Conservation (phyloP, 2,797 vertebrate species). For the Sarcoramphus papa region DNA sequence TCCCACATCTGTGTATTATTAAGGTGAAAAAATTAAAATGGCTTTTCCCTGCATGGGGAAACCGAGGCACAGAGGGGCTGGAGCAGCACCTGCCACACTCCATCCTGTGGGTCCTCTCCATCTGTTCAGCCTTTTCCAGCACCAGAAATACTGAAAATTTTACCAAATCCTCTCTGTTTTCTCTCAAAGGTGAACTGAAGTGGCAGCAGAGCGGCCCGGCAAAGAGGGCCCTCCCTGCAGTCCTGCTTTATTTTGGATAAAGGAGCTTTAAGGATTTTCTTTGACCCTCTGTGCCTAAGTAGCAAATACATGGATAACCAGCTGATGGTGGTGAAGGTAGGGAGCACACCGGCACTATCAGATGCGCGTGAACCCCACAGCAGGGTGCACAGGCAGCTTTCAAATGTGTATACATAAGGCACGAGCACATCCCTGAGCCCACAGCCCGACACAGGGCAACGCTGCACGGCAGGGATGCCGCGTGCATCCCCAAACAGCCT, state of each 20-base stretch:
- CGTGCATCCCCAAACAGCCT: neutral
- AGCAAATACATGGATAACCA: rapidly evolving
- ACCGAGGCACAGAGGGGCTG: neutral
- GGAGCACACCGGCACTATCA: rapidly evolving
- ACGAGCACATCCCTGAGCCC: neutral
- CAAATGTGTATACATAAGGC: rapidly evolving
- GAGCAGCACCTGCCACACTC: neutral
- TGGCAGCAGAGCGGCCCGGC: rapidly evolving
- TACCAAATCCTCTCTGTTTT: neutral
- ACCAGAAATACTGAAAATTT: neutral
- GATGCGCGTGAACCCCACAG: rapidly evolving
- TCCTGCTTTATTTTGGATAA: neutral
- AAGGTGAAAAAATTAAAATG: neutral
- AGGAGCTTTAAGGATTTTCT: neutral
- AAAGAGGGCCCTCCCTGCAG: neutral
- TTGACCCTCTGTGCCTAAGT: neutral
- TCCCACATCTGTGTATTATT: too few species aligned
- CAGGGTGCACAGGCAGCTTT: rapidly evolving
- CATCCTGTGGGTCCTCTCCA: neutral
- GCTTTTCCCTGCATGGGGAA: neutral
- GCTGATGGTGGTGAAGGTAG: neutral
- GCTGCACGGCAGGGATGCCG: neutral
- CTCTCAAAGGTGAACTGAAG: neutral
- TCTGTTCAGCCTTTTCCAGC: neutral
- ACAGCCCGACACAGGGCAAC: neutral